Percentiles rank a stretch among this genome's conserved stretches.
Conservation (phyloP, 2,888 invertebrate species). For the Heliconius ismenius region DNA sequence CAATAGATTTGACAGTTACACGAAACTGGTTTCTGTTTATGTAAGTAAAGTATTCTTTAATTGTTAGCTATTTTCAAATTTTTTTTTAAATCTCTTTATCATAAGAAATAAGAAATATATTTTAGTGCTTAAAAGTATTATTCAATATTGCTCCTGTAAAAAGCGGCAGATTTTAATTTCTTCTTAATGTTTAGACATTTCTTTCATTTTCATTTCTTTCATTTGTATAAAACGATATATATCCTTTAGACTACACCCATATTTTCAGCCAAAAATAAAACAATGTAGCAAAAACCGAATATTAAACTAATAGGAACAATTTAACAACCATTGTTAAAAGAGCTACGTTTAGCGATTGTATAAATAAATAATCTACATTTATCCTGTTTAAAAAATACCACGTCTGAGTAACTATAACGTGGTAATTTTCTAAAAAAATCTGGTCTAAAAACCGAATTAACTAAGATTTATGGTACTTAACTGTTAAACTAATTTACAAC, state of each 20-base stretch:
- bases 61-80: neutral
- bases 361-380: neutral
- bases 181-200: too few relatives aligned
- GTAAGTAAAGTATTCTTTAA: too few relatives aligned
- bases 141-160: too few relatives aligned
- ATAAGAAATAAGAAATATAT: too few relatives aligned
- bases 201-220: too few relatives aligned
- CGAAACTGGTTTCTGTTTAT: neutral
- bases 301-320: neutral
- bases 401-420: too few relatives aligned
- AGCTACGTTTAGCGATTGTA: neutral
- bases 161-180: too few relatives aligned
- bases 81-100: too few relatives aligned
- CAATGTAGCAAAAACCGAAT: neutral
- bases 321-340: neutral
- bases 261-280: neutral
- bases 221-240: too few relatives aligned
- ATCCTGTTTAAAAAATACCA: neutral
- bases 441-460: neutral
- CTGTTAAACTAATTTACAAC: conserved; percentile 18
- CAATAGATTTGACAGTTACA: conserved; percentile 1
- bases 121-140: too few relatives aligned
- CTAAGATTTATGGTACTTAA: conserved; percentile 1
- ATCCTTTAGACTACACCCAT: neutral
- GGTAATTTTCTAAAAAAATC: neutral